These are phyloP conservation scores for Drosophila truncata DNA, from an alignment of 1,140 invertebrate species.

Conservation along the genomic window DNA sequence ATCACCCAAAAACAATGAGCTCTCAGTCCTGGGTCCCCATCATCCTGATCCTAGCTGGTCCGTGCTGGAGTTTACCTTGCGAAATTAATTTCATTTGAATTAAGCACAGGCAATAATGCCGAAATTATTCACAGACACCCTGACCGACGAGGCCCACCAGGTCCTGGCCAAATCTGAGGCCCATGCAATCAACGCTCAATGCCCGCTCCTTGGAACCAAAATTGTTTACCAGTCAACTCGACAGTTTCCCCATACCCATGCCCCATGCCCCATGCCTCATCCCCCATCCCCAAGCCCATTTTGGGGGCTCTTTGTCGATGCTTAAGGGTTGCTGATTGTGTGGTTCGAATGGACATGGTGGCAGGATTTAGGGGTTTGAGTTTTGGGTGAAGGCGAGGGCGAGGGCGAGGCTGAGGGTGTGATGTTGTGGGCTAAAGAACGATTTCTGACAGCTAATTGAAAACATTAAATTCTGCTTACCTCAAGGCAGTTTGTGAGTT, in stretches of 20 bases:
- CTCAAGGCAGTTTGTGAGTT: constrained; percentile 18
- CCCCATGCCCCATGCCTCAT: not conserved
- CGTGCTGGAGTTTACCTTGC: constrained; percentile 70
- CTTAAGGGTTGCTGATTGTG: constrained; percentile 53
- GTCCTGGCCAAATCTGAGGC: constrained; percentile 16
- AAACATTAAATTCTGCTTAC: constrained; percentile 75
- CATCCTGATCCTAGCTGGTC: constrained; percentile 26
- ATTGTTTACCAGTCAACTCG: constrained; percentile 59
- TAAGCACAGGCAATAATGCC: constrained; percentile 82
- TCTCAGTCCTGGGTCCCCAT: constrained; percentile 14
- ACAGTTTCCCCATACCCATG: constrained; percentile 20
- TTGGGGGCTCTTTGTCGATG: constrained; percentile 48
- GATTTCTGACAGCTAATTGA: constrained; percentile 78
- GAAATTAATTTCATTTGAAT: constrained; percentile 83
- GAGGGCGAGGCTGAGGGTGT: constrained; percentile 8
- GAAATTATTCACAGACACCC: constrained; percentile 82
- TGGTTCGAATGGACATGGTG: constrained; percentile 36
- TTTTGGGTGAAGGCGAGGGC: no score
- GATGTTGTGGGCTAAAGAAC: constrained; percentile 16
- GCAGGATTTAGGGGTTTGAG: constrained; percentile 18
- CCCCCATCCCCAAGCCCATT: constrained; percentile 10
- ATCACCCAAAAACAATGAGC: constrained; percentile 81
- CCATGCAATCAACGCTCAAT: constrained; percentile 65
- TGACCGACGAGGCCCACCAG: constrained; percentile 25
- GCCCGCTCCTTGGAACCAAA: constrained; percentile 18